These are phyloP conservation scores for Chaetoderma sp. DNA, from an alignment of 2,888 invertebrate species.

Conservation along the genomic window DNA sequence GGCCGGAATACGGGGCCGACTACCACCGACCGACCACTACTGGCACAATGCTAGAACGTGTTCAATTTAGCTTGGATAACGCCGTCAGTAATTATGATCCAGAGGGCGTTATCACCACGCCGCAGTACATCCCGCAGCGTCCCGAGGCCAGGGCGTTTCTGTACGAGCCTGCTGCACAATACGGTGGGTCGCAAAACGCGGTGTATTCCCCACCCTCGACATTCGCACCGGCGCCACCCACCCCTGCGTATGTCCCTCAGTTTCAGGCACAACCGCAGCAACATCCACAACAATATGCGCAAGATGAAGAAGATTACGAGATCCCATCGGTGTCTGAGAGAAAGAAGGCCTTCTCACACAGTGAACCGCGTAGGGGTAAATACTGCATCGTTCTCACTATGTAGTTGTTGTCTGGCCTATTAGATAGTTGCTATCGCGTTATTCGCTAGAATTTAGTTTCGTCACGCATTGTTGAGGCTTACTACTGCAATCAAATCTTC, in stretches of 20 bases:
- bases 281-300: conserved; percentile 15
- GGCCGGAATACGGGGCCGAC: conserved; percentile 48
- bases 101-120: conserved; percentile 2
- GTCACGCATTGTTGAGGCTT: too few species aligned
- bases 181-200: background rate
- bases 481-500: too few species aligned
- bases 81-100: background rate
- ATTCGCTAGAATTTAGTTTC: too few species aligned
- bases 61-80: conserved; percentile 9
- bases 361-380: conserved; percentile 29
- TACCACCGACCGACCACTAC: conserved; percentile 19
- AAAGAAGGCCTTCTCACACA: conserved; percentile 39
- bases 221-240: background rate
- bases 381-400: too few species aligned
- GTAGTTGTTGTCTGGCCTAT: too few species aligned
- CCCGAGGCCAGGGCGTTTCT: background rate
- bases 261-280: too few species aligned
- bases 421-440: too few species aligned
- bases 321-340: conserved; percentile 46
- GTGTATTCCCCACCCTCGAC: background rate
- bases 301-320: conserved; percentile 42
- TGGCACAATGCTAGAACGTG: conserved; percentile 10
- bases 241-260: too few species aligned
- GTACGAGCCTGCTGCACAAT: conserved; percentile 1
- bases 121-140: conserved; percentile 2